Conservation (phyloP, 2,888 invertebrate species). For the Linnaemya vulpina region DNA sequence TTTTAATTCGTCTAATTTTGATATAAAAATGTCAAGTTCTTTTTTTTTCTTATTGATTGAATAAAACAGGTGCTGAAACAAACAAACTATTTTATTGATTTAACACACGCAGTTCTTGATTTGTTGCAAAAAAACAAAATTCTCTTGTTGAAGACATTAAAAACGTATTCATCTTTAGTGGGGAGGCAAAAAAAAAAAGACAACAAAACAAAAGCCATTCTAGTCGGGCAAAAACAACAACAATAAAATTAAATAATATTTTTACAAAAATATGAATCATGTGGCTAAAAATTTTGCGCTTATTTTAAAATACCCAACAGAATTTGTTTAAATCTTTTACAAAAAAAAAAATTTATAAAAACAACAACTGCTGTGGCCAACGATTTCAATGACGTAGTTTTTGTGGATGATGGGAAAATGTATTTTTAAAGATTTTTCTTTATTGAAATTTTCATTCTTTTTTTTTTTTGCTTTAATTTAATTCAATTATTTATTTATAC, state of each 20-base stretch:
- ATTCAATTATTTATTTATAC: slow-evolving; percentile 3
- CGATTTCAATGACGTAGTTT: slow-evolving; percentile 59
- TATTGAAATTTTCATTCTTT: too few species aligned
- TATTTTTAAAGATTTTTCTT: slow-evolving; percentile 54
- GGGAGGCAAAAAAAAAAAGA: not conserved
- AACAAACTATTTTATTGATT: too few species aligned
- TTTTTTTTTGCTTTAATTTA: slow-evolving; percentile 5
- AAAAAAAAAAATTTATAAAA: slow-evolving; percentile 32
- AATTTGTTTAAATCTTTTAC: slow-evolving; percentile 33
- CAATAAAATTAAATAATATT: slow-evolving; percentile 10
- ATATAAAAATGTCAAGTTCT: too few species aligned
- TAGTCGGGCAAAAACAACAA: slow-evolving; percentile 1
- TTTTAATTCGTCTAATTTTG: too few species aligned
- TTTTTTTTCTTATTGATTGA: too few species aligned
- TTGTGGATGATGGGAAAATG: slow-evolving; percentile 51
- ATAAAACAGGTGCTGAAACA: too few species aligned
- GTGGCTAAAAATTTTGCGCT: slow-evolving; percentile 35
- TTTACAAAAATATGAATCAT: slow-evolving; percentile 55
- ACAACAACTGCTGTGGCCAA: slow-evolving; percentile 28
- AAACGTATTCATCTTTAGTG: not conserved
- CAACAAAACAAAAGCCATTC: not conserved
- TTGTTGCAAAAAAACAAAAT: too few species aligned
- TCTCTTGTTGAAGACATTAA: too few species aligned
- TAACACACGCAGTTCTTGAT: too few species aligned
- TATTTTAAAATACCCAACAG: slow-evolving; percentile 5